phyloP scores from a whole-genome alignment of 2,888 invertebrate genomes.

The Erannis defoliaria region DNA sequence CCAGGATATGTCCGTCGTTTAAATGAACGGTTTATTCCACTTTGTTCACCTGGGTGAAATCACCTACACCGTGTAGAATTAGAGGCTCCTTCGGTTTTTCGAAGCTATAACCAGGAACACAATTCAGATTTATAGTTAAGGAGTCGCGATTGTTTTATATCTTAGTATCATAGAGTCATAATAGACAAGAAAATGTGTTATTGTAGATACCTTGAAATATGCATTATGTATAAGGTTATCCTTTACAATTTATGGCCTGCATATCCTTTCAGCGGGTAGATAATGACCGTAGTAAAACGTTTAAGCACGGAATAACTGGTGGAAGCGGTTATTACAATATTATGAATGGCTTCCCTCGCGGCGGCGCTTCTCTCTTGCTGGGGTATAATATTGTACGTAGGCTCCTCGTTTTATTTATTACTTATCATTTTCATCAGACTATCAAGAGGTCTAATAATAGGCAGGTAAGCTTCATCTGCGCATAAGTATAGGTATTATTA shows the following conservation, averaged over 20 bases:
- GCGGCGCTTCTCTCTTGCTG: constrained; percentile 47
- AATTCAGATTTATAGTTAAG: too few species aligned
- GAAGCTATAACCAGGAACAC: too few species aligned
- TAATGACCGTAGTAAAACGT: constrained; percentile 87
- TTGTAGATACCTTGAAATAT: constrained; percentile 49
- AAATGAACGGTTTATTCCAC: too few species aligned
- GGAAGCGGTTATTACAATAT: constrained; percentile 86
- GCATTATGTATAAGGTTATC: constrained; percentile 74
- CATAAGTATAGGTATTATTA: too few species aligned
- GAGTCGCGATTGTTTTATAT: too few species aligned
- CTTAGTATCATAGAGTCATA: not conserved
- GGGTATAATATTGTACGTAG: constrained; percentile 23
- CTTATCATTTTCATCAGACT: too few species aligned
- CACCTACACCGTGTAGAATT: too few species aligned
- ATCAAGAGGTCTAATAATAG: too few species aligned
- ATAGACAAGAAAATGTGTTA: not conserved
- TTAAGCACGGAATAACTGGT: constrained; percentile 86
- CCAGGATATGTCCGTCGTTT: too few species aligned
- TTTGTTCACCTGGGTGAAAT: too few species aligned
- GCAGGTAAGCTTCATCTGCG: too few species aligned
- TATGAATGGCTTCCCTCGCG: constrained; percentile 82
- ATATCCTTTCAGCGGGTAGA: constrained; percentile 86
- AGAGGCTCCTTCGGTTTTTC: too few species aligned
- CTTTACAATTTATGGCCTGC: constrained; percentile 83
- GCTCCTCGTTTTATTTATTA: constrained; percentile 4